Evolutionary conservation across 2,888 invertebrate species (phyloP), one percentile per base, ranked within the genome.

Genomic region (Ophion ellenae): DNA sequence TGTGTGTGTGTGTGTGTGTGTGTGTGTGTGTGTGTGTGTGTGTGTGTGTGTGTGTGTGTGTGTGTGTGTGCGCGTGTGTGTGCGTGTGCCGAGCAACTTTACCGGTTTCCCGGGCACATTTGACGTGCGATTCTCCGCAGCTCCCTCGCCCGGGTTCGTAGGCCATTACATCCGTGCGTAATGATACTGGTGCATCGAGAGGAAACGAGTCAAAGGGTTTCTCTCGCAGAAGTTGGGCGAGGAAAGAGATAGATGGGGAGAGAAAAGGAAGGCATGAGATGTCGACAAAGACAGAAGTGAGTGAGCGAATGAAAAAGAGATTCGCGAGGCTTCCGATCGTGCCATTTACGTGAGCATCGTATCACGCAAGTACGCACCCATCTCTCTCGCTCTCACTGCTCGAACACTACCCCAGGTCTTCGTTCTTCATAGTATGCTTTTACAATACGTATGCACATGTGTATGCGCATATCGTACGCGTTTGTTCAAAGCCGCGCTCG

Each of bases 81-180:
- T 45, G 67, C 61, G 88, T 70, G 70, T n/a, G 59, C 75, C 83
- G 84, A 89, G 88, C 86, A 82, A 89, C 86, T 87, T 87, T 90
- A 90, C 91, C 90, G 90, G 90, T 90, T 89, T 89, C 82, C 86
- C 69, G 61, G 83, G 85, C 87, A 86, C 88, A 86, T 83, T 86
- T 83, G 81, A 75, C 57, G 70, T 75, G 67, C 81, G 63, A 57
- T 75, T 85, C 85, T 74, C 61, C 75, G 76, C 79, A 47, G 76
- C 73, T 63, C 83, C 86, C 88, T 85, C 66, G 84, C 80, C 20
- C 61, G 69, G 80, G 81, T 83, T 45, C 73, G 61, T 73, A 64
- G 73, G 61, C 78, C 80, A 83, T 80, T 85, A 87, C 85, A 81
- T 78, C 69, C 64, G 83, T 74, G 81, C 83, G 85, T 88, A 87